A percentile compares a stretch with the other conserved stretches of the same genome.
Evolutionary conservation across 2,888 invertebrate genomes (phyloP).

Genomic region (Macroteleia sp.): DNA sequence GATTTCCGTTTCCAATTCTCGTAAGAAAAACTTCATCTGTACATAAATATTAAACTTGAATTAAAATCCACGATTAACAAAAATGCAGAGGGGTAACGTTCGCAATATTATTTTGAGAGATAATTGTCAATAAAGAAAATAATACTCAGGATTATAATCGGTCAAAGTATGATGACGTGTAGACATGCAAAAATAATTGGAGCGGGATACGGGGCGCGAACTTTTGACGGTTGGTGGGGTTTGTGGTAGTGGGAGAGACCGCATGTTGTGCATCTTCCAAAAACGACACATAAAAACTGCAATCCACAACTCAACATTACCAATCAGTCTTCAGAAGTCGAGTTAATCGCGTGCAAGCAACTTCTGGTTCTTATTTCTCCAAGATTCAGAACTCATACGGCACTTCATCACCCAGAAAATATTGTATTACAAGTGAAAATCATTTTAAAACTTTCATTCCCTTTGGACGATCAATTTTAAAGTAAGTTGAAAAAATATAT

Average conservation of each 20-base stretch:
- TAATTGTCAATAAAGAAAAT: conserved; percentile 8
- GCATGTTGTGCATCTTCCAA: conserved; percentile 29
- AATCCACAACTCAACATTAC: conserved; percentile 31
- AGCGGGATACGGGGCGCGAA: conserved; percentile 2
- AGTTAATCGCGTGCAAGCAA: conserved; percentile 22
- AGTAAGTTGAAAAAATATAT: too few species aligned
- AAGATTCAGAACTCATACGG: too few species aligned
- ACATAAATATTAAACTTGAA: too few species aligned
- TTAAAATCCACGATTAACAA: too few species aligned
- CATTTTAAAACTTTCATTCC: too few species aligned
- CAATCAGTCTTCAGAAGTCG: conserved; percentile 31
- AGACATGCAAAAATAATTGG: conserved; percentile 22
- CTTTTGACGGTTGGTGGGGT: conserved; percentile 13
- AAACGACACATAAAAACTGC: conserved; percentile 48
- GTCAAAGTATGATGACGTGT: background rate
- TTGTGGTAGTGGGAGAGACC: conserved; percentile 5
- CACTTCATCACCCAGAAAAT: too few species aligned
- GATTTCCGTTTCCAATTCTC: too few species aligned
- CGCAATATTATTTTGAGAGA: conserved; percentile 27
- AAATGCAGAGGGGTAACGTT: background rate
- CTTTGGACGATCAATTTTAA: too few species aligned
- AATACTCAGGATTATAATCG: background rate
- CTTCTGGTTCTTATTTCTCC: too few species aligned
- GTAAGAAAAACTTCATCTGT: too few species aligned
- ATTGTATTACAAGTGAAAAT: too few species aligned